Base-by-base conservation (phyloP, 2,888 invertebrate genomes). In the Thereva unica region DNA sequence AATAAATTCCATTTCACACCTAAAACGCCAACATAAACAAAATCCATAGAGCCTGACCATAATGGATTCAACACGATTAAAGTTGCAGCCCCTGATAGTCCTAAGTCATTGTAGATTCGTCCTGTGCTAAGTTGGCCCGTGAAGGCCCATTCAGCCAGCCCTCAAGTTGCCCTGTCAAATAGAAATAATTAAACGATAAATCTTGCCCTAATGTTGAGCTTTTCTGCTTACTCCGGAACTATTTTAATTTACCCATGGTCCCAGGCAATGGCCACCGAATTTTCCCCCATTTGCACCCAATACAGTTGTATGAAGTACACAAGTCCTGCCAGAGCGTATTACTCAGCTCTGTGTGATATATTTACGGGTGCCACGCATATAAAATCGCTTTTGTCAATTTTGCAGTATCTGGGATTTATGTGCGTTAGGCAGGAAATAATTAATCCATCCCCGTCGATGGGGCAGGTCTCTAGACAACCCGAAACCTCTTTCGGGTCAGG, bases 361-460 rank as follows among this genome's bases (percentile, higher is more conserved):
- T 40, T n/a, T 6, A 12, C 41, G 53, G 42, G 34, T 8, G 5
- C 41, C 52, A 49, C 37, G 34, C 37, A 53, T 10, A 45, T 64
- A 53, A 64, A 64, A 34, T 64, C 23, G 61, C 59, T 64, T 64
- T 64, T 64, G 64, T 64, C 64, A 54, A 64, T 64, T 64, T 64
- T 64, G 64, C 64, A 64, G 53, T 53, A 64, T 64, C 53, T 41
- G 54, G 53, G 45, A 64, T 64, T 64, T 64, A 64, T 64, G 44
- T 44, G 54, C 63, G 42, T 45, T 53, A 45, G 54, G 53, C 54
- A 45, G 54, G 54, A 64, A 64, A 64, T 64, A 64, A 64, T 64
- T 64, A 64, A 64, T 64, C 54, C 64, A 6, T 45, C 53, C 64
- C 23, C 53, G 38, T 64, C 44, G 34, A 35, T 5, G 23, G 3